These are phyloP conservation scores for Caenorhabditis afra DNA, from an alignment of 2,888 invertebrate species.

Conservation along the genomic window DNA sequence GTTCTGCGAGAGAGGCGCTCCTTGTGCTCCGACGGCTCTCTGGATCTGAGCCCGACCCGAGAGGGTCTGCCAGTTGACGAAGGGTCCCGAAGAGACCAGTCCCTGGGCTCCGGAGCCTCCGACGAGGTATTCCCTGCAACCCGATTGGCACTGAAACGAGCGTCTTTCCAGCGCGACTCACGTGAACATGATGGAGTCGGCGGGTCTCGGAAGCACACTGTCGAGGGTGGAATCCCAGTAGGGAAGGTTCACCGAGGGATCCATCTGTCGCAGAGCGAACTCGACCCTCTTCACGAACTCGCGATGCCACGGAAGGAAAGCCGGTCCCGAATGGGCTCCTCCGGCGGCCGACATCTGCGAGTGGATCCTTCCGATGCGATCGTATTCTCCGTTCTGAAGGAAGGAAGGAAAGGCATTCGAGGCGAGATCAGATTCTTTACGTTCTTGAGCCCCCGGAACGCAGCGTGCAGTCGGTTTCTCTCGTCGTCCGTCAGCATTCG, in stretches of 20 bases:
- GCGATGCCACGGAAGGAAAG: conserved; percentile 78
- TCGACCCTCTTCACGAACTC: conserved; percentile 72
- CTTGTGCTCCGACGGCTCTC: conserved; percentile 70
- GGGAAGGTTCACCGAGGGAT: conserved; percentile 68
- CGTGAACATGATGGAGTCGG: conserved; percentile 72
- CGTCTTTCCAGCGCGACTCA: too few relatives aligned
- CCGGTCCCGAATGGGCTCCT: conserved; percentile 78
- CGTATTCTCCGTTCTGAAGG: conserved; percentile 66
- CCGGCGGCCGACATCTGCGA: conserved; percentile 71
- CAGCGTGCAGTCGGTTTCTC: conserved; percentile 65
- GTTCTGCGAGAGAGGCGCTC: conserved; percentile 61
- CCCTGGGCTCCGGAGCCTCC: conserved; percentile 45
- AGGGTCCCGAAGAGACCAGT: conserved; percentile 69
- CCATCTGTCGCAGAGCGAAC: conserved; percentile 71
- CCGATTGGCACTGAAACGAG: too few relatives aligned
- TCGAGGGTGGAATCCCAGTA: conserved; percentile 73
- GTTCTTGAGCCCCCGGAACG: conserved; percentile 61
- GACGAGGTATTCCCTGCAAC: conserved; percentile 46
- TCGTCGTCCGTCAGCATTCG: conserved; percentile 78
- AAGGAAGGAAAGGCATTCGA: neutral
- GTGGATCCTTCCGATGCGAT: conserved; percentile 71
- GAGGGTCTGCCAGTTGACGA: conserved; percentile 72
- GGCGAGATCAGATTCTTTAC: conserved; percentile 2
- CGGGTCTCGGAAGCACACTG: conserved; percentile 64
- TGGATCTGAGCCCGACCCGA: conserved; percentile 62